phyloP scores from a whole-genome alignment of 2,797 vertebrate species.

The Takifugu ocellatus region DNA sequence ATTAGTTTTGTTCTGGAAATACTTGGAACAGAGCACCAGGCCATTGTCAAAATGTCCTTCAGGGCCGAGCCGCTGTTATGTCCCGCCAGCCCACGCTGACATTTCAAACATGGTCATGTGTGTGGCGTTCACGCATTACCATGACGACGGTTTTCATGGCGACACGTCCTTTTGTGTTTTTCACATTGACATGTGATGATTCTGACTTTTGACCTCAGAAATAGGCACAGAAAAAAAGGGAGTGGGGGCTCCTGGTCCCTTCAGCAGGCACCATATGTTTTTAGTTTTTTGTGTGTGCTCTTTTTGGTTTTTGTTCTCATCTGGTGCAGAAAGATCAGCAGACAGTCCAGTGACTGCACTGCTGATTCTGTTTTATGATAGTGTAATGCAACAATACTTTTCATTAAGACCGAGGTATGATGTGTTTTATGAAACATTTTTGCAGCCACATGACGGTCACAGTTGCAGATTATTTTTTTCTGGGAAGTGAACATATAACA shows the following conservation, averaged over 20 bases:
- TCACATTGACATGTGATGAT: constrained; percentile 24
- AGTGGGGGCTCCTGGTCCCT: constrained; percentile 27
- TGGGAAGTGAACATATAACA: not conserved
- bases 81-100: not conserved
- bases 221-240: constrained; percentile 21
- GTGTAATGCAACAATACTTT: not conserved
- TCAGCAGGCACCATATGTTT: not conserved
- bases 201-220: constrained; percentile 26
- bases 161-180: constrained; percentile 12
- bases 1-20: too few relatives aligned
- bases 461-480: not conserved
- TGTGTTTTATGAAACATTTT: too few relatives aligned
- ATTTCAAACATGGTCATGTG: constrained; percentile 21
- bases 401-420: too few relatives aligned
- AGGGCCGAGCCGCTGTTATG: not conserved
- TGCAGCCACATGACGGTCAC: not conserved
- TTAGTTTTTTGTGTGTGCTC: not conserved
- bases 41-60: not conserved
- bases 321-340: not conserved
- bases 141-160: constrained; percentile 13
- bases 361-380: not conserved
- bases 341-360: too few relatives aligned
- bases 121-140: not conserved
- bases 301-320: not conserved
- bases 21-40: too few relatives aligned